phyloP scores from a whole-genome alignment of 2,797 vertebrate genomes.

The Tinamus major region DNA sequence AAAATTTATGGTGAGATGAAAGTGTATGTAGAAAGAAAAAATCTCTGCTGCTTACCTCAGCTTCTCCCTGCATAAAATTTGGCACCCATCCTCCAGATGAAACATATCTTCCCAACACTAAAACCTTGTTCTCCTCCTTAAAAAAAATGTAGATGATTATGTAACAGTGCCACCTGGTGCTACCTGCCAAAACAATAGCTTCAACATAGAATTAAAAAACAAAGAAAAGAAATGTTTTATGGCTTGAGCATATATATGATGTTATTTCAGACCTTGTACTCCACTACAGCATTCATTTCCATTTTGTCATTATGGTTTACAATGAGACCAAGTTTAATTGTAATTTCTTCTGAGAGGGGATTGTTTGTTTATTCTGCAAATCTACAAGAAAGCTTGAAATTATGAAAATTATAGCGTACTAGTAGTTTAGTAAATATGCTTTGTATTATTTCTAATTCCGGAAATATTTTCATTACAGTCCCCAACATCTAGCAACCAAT shows the following conservation, averaged over 20 bases:
- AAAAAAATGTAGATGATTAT: not conserved
- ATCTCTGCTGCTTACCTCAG: not conserved
- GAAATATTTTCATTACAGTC: not conserved
- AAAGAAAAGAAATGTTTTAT: not conserved
- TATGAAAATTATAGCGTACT: not conserved
- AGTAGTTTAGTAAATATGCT: not conserved
- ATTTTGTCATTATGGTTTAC: not conserved
- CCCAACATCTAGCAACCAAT: not conserved
- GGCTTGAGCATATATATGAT: not conserved
- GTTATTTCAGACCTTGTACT: not conserved
- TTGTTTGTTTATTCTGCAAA: not conserved
- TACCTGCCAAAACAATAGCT: conserved; percentile 46
- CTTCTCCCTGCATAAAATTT: not conserved
- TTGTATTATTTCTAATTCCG: not conserved
- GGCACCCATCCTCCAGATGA: rapidly evolving
- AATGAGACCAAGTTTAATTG: not conserved
- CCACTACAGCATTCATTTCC: rapidly evolving
- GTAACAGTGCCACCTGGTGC: conserved; percentile 73
- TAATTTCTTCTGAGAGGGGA: not conserved
- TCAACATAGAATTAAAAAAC: not conserved
- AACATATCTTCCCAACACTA: not conserved
- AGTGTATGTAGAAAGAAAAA: not conserved
- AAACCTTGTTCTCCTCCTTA: not conserved
- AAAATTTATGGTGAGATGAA: not conserved
- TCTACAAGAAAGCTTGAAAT: not conserved